Conservation (phyloP, 2,113 vertebrate genomes). For the Strix aluco region DNA sequence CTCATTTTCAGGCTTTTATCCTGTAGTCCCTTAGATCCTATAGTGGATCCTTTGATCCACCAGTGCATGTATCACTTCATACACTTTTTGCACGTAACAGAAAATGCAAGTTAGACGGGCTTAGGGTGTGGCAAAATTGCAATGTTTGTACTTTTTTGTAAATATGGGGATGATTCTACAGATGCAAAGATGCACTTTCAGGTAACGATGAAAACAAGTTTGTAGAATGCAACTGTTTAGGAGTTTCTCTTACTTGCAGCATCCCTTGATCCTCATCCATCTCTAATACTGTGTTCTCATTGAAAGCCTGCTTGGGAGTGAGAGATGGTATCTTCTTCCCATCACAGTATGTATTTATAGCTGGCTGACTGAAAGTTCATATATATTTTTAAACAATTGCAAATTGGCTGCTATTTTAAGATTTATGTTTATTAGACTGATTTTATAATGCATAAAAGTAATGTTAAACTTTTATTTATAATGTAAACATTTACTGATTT, state of each 20-base stretch:
- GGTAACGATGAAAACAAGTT: background rate
- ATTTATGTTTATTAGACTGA: slow-evolving; percentile 17
- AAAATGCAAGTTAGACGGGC: background rate
- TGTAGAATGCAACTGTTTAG: background rate
- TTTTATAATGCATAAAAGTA: background rate
- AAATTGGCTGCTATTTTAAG: slow-evolving; percentile 32
- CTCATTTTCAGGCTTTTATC: background rate
- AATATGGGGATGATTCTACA: slow-evolving; percentile 48
- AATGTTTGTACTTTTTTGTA: slow-evolving; percentile 37
- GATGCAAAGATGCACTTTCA: slow-evolving; percentile 54
- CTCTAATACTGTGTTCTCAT: background rate
- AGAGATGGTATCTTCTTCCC: background rate
- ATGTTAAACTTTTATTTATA: slow-evolving; percentile 40
- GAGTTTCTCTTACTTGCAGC: background rate
- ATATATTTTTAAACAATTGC: background rate
- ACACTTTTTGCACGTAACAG: slow-evolving; percentile 41
- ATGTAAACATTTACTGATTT: background rate
- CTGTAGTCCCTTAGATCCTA: background rate
- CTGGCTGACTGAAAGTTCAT: slow-evolving; percentile 31
- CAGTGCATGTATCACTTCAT: background rate
- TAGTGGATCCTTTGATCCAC: too few relatives aligned
- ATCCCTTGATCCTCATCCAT: background rate
- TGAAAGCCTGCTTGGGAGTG: background rate
- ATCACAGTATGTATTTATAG: background rate
- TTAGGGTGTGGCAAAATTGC: background rate